Percentiles rank a stretch among this genome's conserved stretches.
Conservation (phyloP, 2,797 vertebrate genomes). For the Spinus olivaceus region DNA sequence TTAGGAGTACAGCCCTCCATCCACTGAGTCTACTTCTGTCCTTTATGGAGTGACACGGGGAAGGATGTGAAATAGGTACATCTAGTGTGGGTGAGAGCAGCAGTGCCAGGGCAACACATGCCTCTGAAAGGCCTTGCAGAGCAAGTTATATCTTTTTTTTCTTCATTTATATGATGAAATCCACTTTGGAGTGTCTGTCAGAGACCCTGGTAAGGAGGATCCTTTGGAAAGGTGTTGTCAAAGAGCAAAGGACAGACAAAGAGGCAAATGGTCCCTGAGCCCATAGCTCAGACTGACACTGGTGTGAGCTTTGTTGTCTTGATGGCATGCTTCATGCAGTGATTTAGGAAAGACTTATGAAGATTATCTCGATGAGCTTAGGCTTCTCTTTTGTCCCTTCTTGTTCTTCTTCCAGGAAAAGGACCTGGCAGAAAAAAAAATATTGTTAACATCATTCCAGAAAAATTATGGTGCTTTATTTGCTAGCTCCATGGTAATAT, state of each 20-base stretch:
- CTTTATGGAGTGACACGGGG: background rate
- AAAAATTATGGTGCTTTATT: background rate
- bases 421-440: background rate
- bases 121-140: background rate
- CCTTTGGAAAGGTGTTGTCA: background rate
- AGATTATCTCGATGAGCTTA: background rate
- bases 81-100: background rate
- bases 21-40: background rate
- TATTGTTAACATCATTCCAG: background rate
- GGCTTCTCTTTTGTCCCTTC: background rate
- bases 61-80: background rate
- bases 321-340: background rate
- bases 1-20: background rate
- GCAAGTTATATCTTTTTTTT: background rate
- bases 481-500: background rate
- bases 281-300: background rate
- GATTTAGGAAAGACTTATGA: background rate
- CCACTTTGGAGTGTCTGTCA: background rate
- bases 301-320: background rate
- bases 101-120: background rate
- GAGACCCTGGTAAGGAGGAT: background rate
- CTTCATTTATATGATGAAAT: background rate
- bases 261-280: background rate
- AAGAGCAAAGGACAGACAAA: background rate
- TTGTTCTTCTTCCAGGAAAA: background rate